Evolutionary conservation across 2,113 vertebrate genomes (phyloP), one percentile per base, ranked within the genome.

Genomic region (Illadopsis cleaveri): DNA sequence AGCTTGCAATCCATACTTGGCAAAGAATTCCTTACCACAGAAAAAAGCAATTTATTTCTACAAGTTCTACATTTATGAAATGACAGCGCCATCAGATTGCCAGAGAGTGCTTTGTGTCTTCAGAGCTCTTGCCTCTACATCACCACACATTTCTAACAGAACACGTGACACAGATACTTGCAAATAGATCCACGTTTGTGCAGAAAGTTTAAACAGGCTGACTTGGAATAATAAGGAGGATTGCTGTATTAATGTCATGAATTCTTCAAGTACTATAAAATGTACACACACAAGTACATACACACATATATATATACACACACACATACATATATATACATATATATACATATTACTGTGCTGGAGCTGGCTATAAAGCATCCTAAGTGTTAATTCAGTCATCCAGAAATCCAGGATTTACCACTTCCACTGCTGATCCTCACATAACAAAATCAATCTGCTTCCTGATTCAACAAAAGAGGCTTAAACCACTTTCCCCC

Each of bases 241-340:
- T 1, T 31, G 9, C 9, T 61, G 8, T 27, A 37, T 25, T 54
- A 70, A 30, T 6, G 20, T 45, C 6, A 31, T 2, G 5, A 20
- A 81, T 56, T 50, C 22, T 65, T 18, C 23, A 27, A 65, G n/a
- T 31, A 30, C 17, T 9, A 73, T 45, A 38, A 44, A 51, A 57
- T 33, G 7, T 6, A n/a, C 12, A 35, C 10, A 44, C 31, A 37
- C 9, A 50, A 19, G 25, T 8, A 54, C 9, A 47, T 8, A 51
- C 3, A 48, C 1, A 33, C 3, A n/a, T 3, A 45, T 5, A 33
- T 3, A 21, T 1, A 57, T 0, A 50, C 0, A 27, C 6, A 37
- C 5, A 48, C 6, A 33, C 15, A 51, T 5, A 51, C 5, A 45
- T 2, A 65, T 7, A 48, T 7, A 23, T 1, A n/a, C 6, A 40